Evolutionary conservation across 2,888 invertebrate species (phyloP), one percentile per base, ranked within the genome.

Genomic region (Tineola bisselliella): DNA sequence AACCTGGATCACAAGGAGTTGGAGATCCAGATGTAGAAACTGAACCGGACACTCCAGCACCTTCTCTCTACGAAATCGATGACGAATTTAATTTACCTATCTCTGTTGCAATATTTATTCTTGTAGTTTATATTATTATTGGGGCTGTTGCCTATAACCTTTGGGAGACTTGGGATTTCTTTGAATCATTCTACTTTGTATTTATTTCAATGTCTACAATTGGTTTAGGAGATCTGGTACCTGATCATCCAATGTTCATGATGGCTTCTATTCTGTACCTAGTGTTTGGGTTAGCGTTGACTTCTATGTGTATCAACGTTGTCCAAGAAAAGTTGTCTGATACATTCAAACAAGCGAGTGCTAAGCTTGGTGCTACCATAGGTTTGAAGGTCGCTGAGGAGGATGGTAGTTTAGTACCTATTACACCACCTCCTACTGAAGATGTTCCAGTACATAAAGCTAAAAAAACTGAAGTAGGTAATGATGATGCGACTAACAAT

Each of bases 171-270:
- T 99, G 98, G 98, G 89, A 89, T n/a, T 94, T 96, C 77, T 93
- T 97, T 70, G 94, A 96, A 63, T 92, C 98, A 0, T 96, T 99
- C 76, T 99, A 99, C 79, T 99, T 98, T 76, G 95, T 98, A 4
- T 98, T 98, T 75, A 95, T 98, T 68, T 97, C 97, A 0, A 94
- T 98, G 91, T 95, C 96, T 0, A 99, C 98, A 0, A 97, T 99
- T 62, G 98, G 98, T n/a, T 94, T 98, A 68, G 97, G 97, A 1
- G 97, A 98, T 81, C 89, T 93, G 64, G 94, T 97, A 0, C 97
- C 97, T 0, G 89, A 93, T 75, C 94, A 96, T 80, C 96, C 97
- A 0, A 90, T 92, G 77, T 92, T 91, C 70, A 95, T 98, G 92
- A 93, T 98, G 89, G 90, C 93, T 61, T 95, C 96, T 43, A 97